Evolutionary conservation across 2,888 invertebrate species (phyloP), one percentile per base, ranked within the genome.

Genomic region (Hartigia nigra): DNA sequence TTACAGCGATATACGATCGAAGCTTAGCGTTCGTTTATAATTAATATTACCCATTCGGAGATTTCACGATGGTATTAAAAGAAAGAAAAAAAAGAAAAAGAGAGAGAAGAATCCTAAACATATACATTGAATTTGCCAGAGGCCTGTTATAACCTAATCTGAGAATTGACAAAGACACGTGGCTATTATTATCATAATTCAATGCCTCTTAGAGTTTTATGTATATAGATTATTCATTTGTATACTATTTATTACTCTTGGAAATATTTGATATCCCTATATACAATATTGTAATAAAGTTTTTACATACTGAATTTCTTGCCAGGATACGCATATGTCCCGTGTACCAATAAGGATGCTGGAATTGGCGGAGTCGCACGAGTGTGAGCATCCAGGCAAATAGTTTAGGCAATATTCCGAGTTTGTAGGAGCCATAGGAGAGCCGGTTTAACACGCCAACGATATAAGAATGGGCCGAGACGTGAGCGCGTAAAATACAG

Each of bases 401-500:
- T 55, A 55, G 55, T 55, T 55, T 55, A 12, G 72, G 87, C 86
- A 88, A 89, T 89, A 88, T 87, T 89, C 89, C 86, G 87, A 86
- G 88, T 89, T 88, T 87, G 88, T 88, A 86, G 87, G 85, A 87
- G 87, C 87, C 87, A 88, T 86, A 86, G 85, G 87, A 86, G 86
- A 81, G 82, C 86, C 84, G 88, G 88, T 88, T 88, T 88, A 87
- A 89, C 90, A 89, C 85, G 87, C 86, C 88, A 88, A 90, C 89
- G 89, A 90, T 89, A 90, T 89, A 88, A 87, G 87, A 87, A 88
- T 84, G 84, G 83, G 82, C 83, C 81, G 82, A 79, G 83, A 81
- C 82, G 85, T 76, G 80, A 83, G 84, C 82, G 89, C 88, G 88
- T 91, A 90, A 91, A 91, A 90, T 90, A 91, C 91, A 91, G 90